Evolutionary conservation across 2,797 vertebrate species (phyloP).

Genomic region (Dendrocincla fuliginosa): DNA sequence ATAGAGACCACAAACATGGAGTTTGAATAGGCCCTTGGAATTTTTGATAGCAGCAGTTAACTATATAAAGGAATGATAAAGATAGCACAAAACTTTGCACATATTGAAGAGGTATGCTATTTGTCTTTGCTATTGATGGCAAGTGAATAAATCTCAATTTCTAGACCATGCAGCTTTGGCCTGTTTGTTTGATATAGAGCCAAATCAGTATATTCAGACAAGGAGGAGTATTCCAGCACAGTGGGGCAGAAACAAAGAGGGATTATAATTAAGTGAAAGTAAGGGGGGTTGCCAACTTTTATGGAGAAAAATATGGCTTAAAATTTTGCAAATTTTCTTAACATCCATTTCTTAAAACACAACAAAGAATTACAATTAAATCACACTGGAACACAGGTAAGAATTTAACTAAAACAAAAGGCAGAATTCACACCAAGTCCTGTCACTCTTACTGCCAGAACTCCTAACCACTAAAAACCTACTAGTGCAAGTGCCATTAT

Average conservation of each 20-base stretch:
- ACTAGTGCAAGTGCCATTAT: background rate
- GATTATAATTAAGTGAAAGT: background rate
- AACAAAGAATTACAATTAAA: background rate
- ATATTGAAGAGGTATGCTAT: background rate
- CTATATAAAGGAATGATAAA: background rate
- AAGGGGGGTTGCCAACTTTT: background rate
- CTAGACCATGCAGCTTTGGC: background rate
- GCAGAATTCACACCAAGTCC: background rate
- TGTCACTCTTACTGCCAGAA: background rate
- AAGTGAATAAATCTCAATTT: background rate
- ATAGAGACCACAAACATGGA: fast-evolving
- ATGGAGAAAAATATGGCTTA: background rate
- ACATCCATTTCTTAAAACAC: background rate
- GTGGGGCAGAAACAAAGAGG: background rate
- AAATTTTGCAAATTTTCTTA: background rate
- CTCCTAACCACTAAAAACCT: background rate
- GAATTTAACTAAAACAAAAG: background rate
- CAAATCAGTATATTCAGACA: background rate
- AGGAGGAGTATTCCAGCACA: background rate
- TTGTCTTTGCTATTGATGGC: background rate
- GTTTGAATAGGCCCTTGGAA: background rate
- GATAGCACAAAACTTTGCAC: background rate
- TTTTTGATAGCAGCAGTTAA: background rate
- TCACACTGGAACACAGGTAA: background rate
- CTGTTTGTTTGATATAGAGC: fast-evolving